Base-by-base conservation (phyloP, 2,797 vertebrate genomes). In the Mormyrops attenuatus region DNA sequence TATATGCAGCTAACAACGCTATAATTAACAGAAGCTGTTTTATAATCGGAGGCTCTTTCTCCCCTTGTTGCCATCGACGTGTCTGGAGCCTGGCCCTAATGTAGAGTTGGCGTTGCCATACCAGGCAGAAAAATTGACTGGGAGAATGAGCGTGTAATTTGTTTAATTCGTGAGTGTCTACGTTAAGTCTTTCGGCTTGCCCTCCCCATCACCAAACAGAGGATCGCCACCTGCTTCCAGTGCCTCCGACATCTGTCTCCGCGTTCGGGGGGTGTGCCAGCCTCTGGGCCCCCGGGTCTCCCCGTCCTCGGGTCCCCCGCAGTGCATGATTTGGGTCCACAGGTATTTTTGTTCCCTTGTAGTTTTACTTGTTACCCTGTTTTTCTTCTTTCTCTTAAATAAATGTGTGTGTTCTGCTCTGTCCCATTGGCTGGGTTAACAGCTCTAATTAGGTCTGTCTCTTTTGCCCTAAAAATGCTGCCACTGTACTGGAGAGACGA, bases 121-220 rank as follows among this genome's bases (percentile, higher is more conserved):
- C 49, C 9, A 34, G 2, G 55, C 22, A 38, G 22, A 17, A 5
- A 50, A 93, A 93, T 92, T 94, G 94, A 95, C 93, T 94, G 92
- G 93, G 93, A 95, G 94, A 95, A 93, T 92, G 92, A 94, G 93
- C 89, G 91, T 93, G 95, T 95, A 90, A 95, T 95, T 95, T 95
- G 95, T 95, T 95, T 95, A 96, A 96, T 95, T 96, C 95, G 95
- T 94, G 95, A 95, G 93, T 88, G 91, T 94, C 93, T 94, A 92
- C 93, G 93, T 94, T 94, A 94, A 53, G 30, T 57, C 60, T 88
- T 63, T 49, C 13, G 5, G 3, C 87, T n/a, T 60, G 17, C 34
- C 41, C 22, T 47, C 38, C 22, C 91, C 91, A 89, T 90, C 87
- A 30, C 93, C 84, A 92, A 84, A 90, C 92, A 96, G 95, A 93